Evolutionary conservation across 2,888 invertebrate genomes (phyloP).

Genomic region (Tachystola acroxantha): DNA sequence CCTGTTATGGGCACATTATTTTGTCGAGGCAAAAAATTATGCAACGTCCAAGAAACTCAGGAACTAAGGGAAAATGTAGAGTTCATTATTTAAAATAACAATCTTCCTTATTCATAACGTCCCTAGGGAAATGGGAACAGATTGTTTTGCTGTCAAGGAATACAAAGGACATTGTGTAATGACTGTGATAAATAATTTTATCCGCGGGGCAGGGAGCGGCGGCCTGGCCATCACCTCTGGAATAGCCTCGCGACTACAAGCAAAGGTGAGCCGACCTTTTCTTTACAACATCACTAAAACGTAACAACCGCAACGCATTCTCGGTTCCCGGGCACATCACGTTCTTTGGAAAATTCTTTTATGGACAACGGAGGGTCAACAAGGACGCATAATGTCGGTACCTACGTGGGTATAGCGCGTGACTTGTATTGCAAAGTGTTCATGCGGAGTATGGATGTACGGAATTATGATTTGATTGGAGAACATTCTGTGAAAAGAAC

Average conservation of each 20-base stretch:
- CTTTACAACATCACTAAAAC: slow-evolving; percentile 50
- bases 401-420: slow-evolving; percentile 15
- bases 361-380: slow-evolving; percentile 30
- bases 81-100: slow-evolving; percentile 11
- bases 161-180: slow-evolving; percentile 8
- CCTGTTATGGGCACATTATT: slow-evolving; percentile 44
- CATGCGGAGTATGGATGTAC: slow-evolving; percentile 4
- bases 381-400: slow-evolving; percentile 19
- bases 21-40: slow-evolving; percentile 23
- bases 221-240: slow-evolving; percentile 16
- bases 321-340: slow-evolving; percentile 27
- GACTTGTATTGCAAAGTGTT: slow-evolving; percentile 18
- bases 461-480: slow-evolving; percentile 15
- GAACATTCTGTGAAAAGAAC: slow-evolving; percentile 5
- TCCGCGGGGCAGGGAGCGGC: slow-evolving; percentile 12
- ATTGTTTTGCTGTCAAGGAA: slow-evolving; percentile 13
- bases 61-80: not conserved
- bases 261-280: slow-evolving; percentile 39
- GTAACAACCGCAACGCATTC: slow-evolving; percentile 39
- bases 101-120: slow-evolving; percentile 8
- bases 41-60: not conserved
- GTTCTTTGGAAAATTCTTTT: slow-evolving; percentile 36
- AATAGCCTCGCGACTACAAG: slow-evolving; percentile 17
- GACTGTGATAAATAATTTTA: slow-evolving; percentile 12
- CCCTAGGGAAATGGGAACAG: slow-evolving; percentile 8